Evolutionary conservation across 2,113 vertebrate species (phyloP).

Genomic region (Empidonax alnorum): DNA sequence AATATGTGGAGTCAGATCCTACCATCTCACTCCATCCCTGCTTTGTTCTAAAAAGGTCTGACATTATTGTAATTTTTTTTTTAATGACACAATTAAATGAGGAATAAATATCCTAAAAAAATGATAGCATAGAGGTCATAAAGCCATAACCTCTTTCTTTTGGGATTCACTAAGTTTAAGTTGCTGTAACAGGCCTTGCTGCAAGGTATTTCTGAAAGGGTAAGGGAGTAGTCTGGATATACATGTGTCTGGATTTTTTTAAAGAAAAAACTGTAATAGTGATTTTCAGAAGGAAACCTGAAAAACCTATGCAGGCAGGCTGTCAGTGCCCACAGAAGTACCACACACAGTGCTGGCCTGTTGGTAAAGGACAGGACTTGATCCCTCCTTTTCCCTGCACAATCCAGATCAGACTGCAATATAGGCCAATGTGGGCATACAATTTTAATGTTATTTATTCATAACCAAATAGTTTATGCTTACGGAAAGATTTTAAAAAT

Average conservation of each 20-base stretch:
- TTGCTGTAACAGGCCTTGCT: not conserved
- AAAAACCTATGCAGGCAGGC: not conserved
- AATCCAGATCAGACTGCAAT: not conserved
- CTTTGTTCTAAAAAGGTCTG: not conserved
- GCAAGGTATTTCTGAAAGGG: not conserved
- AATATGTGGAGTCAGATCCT: not conserved
- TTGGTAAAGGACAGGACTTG: not conserved
- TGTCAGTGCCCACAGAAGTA: not conserved
- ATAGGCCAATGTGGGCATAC: fast-evolving
- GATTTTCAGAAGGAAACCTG: not conserved
- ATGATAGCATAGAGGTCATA: not conserved
- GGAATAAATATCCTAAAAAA: not conserved
- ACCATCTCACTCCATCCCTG: not conserved
- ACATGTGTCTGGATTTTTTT: not conserved
- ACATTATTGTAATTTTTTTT: not conserved
- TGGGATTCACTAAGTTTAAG: not conserved
- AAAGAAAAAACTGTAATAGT: not conserved
- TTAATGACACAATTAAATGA: not conserved
- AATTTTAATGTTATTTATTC: not conserved
- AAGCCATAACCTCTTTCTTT: not conserved
- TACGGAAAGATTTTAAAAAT: not conserved
- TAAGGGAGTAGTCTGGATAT: not conserved
- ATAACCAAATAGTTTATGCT: not conserved
- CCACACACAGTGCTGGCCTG: not conserved
- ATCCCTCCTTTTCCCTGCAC: not conserved